Base-by-base conservation (phyloP, 2,888 invertebrate species). In the Argyra leucocephala region DNA sequence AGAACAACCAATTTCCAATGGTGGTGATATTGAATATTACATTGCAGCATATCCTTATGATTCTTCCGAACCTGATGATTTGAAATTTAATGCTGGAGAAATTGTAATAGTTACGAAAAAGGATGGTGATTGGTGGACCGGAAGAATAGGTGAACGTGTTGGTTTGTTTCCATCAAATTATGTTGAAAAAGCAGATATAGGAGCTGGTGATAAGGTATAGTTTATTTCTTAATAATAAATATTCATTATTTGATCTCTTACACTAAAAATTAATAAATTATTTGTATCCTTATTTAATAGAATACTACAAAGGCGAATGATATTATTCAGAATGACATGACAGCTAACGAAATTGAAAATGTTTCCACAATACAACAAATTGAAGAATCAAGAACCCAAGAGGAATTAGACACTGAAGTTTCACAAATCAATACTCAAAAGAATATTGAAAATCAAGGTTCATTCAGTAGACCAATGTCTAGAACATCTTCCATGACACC, bases 91-190 rank as follows among this genome's bases (percentile, higher is more conserved):
- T 70, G 87, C 85, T 0, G 88, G 96, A 0, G 97, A 97, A 78
- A 82, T 90, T 72, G 90, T 99, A 66, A 84, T 87, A 71, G 96
- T 99, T 1, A 85, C 87, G 57, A 88, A 93, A 69, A 88, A 91
- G 69, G 96, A 97, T 68, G 97, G 96, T 0, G 97, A 98, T 76
- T 99, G 98, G 98, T 99, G 98, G 98, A 96, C 96, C 5, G 98
- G 98, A 31, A 86, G 88, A 69, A 85, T 94, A 70, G 92, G 89
- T 58, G 83, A 87, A 72, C 79, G 88, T 69, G 86, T 85, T 12
- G 99, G 99, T 65, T 95, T 98, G 71, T 99, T 99, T 81, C 99
- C 99, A 0, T 95, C 94, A 2, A 98, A 96, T 83, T 99, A 98
- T 81, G 98, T 93, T 65, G 89, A 90, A 73, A 86, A 85, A 62